phyloP scores from a whole-genome alignment of 2,888 invertebrate genomes.

The Amphipyra tragopoginis region DNA sequence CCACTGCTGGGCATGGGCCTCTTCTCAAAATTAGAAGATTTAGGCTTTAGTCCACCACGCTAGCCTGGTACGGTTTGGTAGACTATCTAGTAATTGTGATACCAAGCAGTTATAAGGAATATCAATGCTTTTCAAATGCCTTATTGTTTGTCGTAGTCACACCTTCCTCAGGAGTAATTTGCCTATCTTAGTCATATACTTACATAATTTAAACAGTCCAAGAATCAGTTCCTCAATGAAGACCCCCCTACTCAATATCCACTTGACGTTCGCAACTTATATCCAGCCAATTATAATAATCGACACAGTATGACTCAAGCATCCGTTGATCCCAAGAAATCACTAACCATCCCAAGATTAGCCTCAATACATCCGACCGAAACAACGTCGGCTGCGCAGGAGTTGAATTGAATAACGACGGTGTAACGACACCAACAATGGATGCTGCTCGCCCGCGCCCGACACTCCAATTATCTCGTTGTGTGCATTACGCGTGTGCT shows the following conservation, averaged over 20 bases:
- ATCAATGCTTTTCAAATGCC: no score
- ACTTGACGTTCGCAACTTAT: constrained; percentile 5
- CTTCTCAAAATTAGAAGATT: no score
- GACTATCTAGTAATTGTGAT: no score
- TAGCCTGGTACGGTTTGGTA: no score
- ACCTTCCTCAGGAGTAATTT: background rate
- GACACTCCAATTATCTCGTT: constrained; percentile 84
- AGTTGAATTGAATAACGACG: constrained; percentile 88
- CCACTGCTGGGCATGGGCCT: no score
- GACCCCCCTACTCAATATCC: constrained; percentile 15
- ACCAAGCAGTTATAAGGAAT: no score
- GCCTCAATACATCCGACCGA: constrained; percentile 82
- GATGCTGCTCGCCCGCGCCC: constrained; percentile 68
- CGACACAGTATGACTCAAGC: constrained; percentile 43
- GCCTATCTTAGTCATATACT: background rate
- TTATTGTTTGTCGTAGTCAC: background rate
- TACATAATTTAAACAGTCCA: background rate
- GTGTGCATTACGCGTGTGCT: constrained; percentile 75
- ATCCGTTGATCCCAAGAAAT: constrained; percentile 56
- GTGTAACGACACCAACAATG: constrained; percentile 88
- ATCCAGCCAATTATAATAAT: constrained; percentile 28
- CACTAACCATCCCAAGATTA: constrained; percentile 69
- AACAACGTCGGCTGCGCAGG: constrained; percentile 75
- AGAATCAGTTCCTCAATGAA: background rate
- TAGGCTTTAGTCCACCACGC: no score